These are phyloP conservation scores for Microctonus hyperodae DNA, from an alignment of 2,888 invertebrate genomes.

Conservation along the genomic window DNA sequence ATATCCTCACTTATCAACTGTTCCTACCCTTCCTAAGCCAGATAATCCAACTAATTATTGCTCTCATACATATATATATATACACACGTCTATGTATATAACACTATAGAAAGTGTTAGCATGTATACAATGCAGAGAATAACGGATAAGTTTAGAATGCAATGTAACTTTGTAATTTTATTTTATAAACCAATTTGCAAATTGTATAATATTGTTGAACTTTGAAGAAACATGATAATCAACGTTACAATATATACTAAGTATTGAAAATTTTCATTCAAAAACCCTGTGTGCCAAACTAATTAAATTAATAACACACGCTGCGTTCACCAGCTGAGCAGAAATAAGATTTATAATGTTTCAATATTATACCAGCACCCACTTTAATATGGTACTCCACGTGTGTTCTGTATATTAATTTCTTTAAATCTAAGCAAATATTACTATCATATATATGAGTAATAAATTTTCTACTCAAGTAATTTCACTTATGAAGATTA, in stretches of 20 bases:
- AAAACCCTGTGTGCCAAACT: conserved; percentile 31
- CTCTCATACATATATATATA: not conserved
- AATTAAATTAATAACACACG: conserved; percentile 40
- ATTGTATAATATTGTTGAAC: not conserved
- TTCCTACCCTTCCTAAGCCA: conserved; percentile 25
- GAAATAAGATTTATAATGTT: conserved; percentile 19
- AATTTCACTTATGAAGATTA: too few species aligned
- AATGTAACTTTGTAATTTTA: not conserved
- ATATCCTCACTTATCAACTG: conserved; percentile 41
- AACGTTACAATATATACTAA: not conserved
- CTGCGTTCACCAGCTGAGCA: conserved; percentile 10
- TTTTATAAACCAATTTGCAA: not conserved
- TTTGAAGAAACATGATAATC: not conserved
- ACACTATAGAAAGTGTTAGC: not conserved
- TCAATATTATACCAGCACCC: conserved; percentile 22
- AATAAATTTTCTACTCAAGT: too few species aligned
- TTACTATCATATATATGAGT: too few species aligned
- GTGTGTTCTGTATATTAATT: conserved; percentile 23
- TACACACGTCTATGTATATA: not conserved
- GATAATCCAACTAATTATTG: conserved; percentile 56
- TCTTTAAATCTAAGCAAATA: conserved; percentile 6
- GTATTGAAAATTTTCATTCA: conserved; percentile 29
- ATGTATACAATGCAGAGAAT: not conserved
- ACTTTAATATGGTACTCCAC: conserved; percentile 24
- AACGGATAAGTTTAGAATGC: not conserved